These are phyloP conservation scores for Vulpes ferrilata DNA, from an alignment of 2,113 vertebrate genomes.

Conservation along the genomic window DNA sequence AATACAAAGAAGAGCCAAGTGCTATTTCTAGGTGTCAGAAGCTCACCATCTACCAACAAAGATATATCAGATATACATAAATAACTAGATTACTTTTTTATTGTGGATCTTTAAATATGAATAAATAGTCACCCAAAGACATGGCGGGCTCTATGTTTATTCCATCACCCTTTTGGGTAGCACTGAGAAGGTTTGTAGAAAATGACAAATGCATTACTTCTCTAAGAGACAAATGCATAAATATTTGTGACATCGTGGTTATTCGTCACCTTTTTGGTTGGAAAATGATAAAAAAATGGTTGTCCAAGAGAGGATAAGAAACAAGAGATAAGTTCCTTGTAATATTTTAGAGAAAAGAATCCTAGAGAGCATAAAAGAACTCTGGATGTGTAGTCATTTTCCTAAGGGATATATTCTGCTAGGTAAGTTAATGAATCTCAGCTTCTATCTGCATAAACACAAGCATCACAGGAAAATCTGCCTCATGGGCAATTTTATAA, in stretches of 20 bases:
- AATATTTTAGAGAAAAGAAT: constrained; percentile 1
- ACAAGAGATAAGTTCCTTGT: neutral
- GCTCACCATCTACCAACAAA: neutral
- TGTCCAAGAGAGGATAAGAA: neutral
- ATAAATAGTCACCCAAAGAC: neutral
- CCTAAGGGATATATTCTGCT: neutral
- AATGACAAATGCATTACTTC: neutral
- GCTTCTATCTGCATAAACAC: neutral
- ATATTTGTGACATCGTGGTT: neutral
- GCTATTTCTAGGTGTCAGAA: neutral
- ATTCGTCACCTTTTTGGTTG: neutral
- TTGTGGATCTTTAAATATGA: neutral
- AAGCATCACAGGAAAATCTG: neutral
- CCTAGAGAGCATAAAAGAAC: neutral
- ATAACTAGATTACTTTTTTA: neutral
- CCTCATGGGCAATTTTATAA: neutral
- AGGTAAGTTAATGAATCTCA: neutral
- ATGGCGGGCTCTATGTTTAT: neutral
- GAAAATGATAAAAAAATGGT: neutral
- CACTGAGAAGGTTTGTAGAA: neutral
- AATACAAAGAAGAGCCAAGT: neutral
- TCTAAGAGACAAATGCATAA: neutral
- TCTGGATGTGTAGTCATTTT: neutral
- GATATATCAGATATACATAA: neutral
- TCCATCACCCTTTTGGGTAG: neutral